Evolutionary conservation across 2,888 invertebrate species (phyloP).

Genomic region (Melieria omissa): DNA sequence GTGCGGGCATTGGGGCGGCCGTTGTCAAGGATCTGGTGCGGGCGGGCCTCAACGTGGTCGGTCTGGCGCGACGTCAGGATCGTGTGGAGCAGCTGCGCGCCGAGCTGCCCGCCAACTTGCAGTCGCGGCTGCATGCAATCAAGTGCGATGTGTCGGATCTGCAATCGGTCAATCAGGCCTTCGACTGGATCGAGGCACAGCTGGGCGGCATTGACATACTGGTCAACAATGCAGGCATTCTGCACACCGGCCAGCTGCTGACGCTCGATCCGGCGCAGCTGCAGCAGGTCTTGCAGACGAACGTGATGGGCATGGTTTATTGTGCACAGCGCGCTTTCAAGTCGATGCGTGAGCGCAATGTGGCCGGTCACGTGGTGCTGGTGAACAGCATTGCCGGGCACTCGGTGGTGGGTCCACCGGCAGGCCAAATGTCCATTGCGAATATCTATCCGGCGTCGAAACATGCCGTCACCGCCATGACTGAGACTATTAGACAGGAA

Average conservation of each 20-base stretch:
- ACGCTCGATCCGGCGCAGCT: constrained; percentile 47
- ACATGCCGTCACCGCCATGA: constrained; percentile 60
- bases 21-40: constrained; percentile 66
- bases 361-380: constrained; percentile 69
- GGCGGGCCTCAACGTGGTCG: constrained; percentile 70
- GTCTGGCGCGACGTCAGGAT: constrained; percentile 68
- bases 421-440: constrained; percentile 27
- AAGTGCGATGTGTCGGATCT: constrained; percentile 70
- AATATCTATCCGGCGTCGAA: constrained; percentile 62
- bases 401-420: background rate
- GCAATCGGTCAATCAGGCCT: constrained; percentile 69
- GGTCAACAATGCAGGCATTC: constrained; percentile 70
- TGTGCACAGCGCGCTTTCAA: constrained; percentile 68
- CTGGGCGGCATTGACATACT: constrained; percentile 71
- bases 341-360: constrained; percentile 66
- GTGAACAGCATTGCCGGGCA: constrained; percentile 66
- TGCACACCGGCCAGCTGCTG: constrained; percentile 38
- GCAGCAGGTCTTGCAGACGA: constrained; percentile 66
- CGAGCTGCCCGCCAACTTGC: constrained; percentile 46
- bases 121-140: constrained; percentile 56
- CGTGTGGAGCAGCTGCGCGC: constrained; percentile 61
- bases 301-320: constrained; percentile 66
- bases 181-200: constrained; percentile 68
- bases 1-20: constrained; percentile 72
- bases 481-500: constrained; percentile 62